Percentiles rank a stretch among this genome's conserved stretches.
Evolutionary conservation across 1,140 invertebrate species (phyloP).

Genomic region (Caenorhabditis inopinata): DNA sequence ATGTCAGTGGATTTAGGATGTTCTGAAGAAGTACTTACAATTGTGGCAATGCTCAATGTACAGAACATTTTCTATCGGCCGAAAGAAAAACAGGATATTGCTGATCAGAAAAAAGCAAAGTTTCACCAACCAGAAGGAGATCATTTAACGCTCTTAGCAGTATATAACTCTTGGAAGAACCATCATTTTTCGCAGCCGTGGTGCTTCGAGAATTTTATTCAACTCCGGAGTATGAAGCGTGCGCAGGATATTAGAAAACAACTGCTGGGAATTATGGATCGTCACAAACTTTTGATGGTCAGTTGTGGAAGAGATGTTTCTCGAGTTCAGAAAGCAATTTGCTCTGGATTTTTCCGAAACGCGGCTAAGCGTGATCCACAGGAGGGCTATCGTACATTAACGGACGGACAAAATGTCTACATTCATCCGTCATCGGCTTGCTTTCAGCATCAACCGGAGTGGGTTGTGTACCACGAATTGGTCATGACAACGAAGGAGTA

Average conservation of each 20-base stretch:
- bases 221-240: conserved; percentile 90
- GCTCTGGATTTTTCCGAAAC: conserved; percentile 97
- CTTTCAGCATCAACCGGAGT: conserved; percentile 96
- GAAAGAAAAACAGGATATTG: conserved; percentile 91
- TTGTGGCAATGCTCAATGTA: conserved; percentile 97
- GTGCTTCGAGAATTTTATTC: conserved; percentile 99
- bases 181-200: conserved; percentile 98
- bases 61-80: conserved; percentile 96
- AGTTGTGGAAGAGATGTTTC: conserved; percentile 93
- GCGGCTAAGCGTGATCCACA: conserved; percentile 98
- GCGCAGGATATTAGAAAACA: conserved; percentile 98
- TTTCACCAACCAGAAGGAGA: conserved; percentile 98
- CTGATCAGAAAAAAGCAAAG: conserved; percentile 98
- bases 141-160: conserved; percentile 92
- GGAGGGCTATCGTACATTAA: conserved; percentile 94
- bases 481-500: conserved; percentile 99
- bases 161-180: conserved; percentile 99
- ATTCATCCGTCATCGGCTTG: conserved; percentile 97
- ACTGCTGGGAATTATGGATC: conserved; percentile 74
- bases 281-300: conserved; percentile 92
- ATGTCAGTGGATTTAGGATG: conserved; percentile 98
- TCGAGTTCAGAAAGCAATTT: conserved; percentile 94
- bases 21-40: conserved; percentile 95
- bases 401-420: conserved; percentile 96
- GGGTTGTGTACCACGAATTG: conserved; percentile 97